Conservation (phyloP, 2,888 invertebrate genomes). For the Coremacera marginata region DNA sequence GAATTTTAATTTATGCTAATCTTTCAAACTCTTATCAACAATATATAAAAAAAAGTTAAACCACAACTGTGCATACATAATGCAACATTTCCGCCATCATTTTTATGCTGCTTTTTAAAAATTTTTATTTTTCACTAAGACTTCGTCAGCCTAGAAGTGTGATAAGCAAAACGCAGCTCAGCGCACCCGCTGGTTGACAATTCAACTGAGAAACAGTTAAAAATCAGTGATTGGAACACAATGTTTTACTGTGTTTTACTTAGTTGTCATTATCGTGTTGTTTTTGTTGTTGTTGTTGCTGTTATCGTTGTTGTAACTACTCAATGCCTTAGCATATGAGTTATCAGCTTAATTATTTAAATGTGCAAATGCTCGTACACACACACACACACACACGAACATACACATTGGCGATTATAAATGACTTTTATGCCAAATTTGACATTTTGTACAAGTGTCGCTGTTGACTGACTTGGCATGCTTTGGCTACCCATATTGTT, state of each 20-base stretch:
- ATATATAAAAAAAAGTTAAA: no score
- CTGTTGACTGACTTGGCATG: not conserved
- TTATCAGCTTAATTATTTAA: slow-evolving; percentile 32
- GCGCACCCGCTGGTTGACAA: not conserved
- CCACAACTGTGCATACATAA: no score
- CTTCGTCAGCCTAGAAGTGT: not conserved
- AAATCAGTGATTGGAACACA: slow-evolving; percentile 33
- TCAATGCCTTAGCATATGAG: slow-evolving; percentile 13
- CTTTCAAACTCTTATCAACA: no score
- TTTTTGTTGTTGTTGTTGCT: not conserved
- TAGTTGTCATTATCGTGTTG: no score
- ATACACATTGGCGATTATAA: slow-evolving; percentile 7
- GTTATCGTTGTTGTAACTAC: not conserved
- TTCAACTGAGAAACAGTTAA: slow-evolving; percentile 11
- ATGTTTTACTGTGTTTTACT: no score
- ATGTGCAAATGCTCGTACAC: not conserved
- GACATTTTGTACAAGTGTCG: not conserved
- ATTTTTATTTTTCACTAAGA: no score
- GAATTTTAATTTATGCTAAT: no score
- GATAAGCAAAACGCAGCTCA: slow-evolving; percentile 8
- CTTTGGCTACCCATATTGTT: no score
- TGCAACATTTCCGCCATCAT: no score
- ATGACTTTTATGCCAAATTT: not conserved
- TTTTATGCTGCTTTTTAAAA: no score
- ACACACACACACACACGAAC: not conserved